phyloP scores from a whole-genome alignment of 2,113 vertebrate genomes.

The Grammomys dolichurus region DNA sequence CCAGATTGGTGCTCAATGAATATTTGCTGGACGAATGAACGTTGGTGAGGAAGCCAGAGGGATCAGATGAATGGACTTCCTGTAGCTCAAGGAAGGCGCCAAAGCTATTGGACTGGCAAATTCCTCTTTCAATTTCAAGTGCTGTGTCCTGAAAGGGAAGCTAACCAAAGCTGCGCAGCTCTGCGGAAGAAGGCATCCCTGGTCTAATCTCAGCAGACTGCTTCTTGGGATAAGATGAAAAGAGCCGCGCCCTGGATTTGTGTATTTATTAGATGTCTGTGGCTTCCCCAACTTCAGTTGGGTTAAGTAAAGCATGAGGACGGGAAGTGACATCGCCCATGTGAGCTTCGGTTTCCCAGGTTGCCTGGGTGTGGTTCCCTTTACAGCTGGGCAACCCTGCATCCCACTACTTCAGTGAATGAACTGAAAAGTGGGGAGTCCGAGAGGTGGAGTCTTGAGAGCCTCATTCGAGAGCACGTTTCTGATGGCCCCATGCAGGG shows the following conservation, averaged over 20 bases:
- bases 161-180: neutral
- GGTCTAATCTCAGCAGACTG: neutral
- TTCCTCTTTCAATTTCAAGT: constrained; percentile 15
- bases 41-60: neutral
- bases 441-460: neutral
- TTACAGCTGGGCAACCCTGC: neutral
- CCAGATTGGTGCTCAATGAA: neutral
- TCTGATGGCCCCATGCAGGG: neutral
- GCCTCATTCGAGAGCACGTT: neutral
- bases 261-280: neutral
- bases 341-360: neutral
- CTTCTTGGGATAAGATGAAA: neutral
- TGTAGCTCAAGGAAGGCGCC: neutral
- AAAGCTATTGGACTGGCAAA: neutral
- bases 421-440: neutral
- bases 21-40: neutral
- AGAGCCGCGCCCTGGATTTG: neutral
- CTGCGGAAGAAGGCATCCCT: neutral
- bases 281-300: constrained; percentile 26
- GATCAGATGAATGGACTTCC: neutral
- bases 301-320: neutral
- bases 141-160: constrained; percentile 19
- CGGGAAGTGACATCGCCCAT: neutral
- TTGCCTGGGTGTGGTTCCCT: neutral
- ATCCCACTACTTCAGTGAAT: neutral